phyloP scores from a whole-genome alignment of 2,797 vertebrate species.

The Sebastes variabilis region DNA sequence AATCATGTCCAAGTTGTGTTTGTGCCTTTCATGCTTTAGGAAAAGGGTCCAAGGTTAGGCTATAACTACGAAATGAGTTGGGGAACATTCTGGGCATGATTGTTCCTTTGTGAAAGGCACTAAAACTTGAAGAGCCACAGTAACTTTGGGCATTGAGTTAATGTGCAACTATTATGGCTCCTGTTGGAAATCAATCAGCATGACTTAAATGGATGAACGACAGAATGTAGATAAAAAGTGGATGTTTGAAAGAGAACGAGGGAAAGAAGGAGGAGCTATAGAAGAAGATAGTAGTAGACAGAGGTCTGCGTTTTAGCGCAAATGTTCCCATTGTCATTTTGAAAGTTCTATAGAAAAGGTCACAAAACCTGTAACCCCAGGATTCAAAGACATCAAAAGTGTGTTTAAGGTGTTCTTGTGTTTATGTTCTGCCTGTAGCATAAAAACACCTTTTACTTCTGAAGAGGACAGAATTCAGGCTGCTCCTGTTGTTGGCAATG shows the following conservation, averaged over 20 bases:
- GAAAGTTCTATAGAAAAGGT: not conserved
- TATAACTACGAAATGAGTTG: constrained; percentile 16
- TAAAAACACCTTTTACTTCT: not conserved
- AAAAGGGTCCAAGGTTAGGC: constrained; percentile 30
- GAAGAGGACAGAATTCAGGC: not conserved
- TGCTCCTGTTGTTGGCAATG: not conserved
- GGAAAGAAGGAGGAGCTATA: not conserved
- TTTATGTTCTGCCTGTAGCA: not conserved
- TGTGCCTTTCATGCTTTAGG: not conserved
- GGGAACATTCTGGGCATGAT: constrained; percentile 18
- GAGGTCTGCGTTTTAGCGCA: not conserved
- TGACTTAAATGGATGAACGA: constrained; percentile 10
- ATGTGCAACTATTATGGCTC: constrained; percentile 43
- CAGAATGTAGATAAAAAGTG: not conserved
- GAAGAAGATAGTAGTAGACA: not conserved
- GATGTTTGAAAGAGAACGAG: not conserved
- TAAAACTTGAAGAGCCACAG: constrained; percentile 38
- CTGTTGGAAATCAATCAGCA: constrained; percentile 51
- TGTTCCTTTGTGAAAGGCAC: constrained; percentile 48
- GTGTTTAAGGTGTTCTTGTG: not conserved
- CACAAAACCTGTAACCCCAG: not conserved
- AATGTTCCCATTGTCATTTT: not conserved
- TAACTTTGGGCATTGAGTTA: constrained; percentile 45
- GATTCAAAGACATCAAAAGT: not conserved
- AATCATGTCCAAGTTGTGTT: not conserved